Evolutionary conservation across 2,113 vertebrate species (phyloP).

Genomic region (Micromys minutus): DNA sequence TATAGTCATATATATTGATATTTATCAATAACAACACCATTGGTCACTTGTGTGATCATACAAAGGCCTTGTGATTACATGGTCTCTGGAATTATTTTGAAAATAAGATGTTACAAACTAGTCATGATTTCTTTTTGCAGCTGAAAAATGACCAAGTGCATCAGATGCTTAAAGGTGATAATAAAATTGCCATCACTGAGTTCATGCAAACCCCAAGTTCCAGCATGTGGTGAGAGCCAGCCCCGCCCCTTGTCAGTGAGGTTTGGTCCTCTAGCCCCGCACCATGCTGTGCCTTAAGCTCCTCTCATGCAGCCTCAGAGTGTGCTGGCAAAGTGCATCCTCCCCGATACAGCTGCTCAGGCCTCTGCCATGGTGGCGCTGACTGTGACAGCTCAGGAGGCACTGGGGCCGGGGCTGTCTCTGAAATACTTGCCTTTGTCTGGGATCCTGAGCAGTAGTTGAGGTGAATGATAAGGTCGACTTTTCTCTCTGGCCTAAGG

Average conservation of each 20-base stretch:
- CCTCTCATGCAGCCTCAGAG: neutral
- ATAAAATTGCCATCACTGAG: neutral
- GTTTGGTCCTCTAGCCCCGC: neutral
- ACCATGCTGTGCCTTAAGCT: accelerated
- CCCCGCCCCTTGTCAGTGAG: neutral
- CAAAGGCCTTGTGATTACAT: neutral
- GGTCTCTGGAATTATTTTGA: neutral
- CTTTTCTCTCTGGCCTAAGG: conserved; percentile 84
- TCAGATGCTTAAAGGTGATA: conserved; percentile 8
- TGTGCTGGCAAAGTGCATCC: accelerated
- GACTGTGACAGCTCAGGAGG: neutral
- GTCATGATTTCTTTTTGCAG: neutral
- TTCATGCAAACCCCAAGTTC: neutral
- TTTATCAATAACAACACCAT: neutral
- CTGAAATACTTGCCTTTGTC: conserved; percentile 78
- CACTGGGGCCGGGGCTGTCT: accelerated
- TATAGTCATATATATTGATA: neutral
- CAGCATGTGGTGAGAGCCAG: neutral
- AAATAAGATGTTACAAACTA: neutral
- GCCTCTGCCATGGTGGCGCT: accelerated
- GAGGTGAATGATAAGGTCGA: conserved; percentile 88
- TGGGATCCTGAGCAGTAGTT: conserved; percentile 87
- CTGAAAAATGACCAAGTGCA: conserved; percentile 6
- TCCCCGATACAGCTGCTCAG: neutral
- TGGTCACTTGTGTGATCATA: neutral